Percentiles rank a stretch among this genome's conserved stretches.
These are phyloP conservation scores for Channa striata DNA, from an alignment of 2,797 vertebrate genomes.

Conservation along the genomic window DNA sequence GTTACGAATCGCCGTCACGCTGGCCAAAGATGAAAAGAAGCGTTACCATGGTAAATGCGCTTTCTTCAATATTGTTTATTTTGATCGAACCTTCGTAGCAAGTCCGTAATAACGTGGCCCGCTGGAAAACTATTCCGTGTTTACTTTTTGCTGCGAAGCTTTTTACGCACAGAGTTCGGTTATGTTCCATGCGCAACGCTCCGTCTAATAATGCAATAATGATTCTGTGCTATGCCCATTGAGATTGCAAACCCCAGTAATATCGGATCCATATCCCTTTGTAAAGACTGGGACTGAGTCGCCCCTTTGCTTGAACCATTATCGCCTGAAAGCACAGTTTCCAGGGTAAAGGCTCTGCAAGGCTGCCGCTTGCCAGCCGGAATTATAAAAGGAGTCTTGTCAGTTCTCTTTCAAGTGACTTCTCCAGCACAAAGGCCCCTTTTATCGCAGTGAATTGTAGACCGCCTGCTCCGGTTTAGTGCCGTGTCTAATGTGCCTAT, in stretches of 20 bases:
- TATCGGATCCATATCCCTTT: constrained; percentile 64
- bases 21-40: constrained; percentile 90
- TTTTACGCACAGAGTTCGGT: constrained; percentile 66
- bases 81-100: constrained; percentile 45
- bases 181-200: constrained; percentile 59
- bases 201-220: constrained; percentile 26
- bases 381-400: constrained; percentile 84
- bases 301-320: constrained; percentile 71
- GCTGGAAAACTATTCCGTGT: constrained; percentile 43
- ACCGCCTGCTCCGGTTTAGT: constrained; percentile 85
- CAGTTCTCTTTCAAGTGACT: constrained; percentile 88
- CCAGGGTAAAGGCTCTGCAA: constrained; percentile 72
- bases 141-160: constrained; percentile 52
- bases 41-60: constrained; percentile 91
- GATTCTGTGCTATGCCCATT: constrained; percentile 36
- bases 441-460: constrained; percentile 85
- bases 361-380: constrained; percentile 81
- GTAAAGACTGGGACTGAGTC: constrained; percentile 44
- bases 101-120: constrained; percentile 24
- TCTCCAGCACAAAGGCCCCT: constrained; percentile 84
- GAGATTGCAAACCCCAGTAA: constrained; percentile 24
- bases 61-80: constrained; percentile 71
- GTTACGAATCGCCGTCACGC: constrained; percentile 89
- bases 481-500: constrained; percentile 87
- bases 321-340: constrained; percentile 83